Conservation (phyloP, 2,113 vertebrate species). For the Tapirus terrestris region DNA sequence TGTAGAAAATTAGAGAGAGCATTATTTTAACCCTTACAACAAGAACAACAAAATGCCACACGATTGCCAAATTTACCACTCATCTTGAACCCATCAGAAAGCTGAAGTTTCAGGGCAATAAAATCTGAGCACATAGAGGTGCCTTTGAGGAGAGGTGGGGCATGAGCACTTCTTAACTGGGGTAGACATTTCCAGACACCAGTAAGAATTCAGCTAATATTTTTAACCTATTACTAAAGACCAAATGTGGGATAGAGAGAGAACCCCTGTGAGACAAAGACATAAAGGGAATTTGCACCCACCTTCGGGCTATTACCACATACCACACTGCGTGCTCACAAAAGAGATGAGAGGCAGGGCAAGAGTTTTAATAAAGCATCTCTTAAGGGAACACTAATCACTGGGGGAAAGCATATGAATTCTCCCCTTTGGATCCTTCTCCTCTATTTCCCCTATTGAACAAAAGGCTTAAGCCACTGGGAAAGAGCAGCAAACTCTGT, state of each 20-base stretch:
- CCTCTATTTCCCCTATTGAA: background rate
- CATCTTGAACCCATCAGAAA: background rate
- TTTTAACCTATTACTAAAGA: background rate
- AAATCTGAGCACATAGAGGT: background rate
- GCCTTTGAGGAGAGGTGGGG: background rate
- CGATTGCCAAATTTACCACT: background rate
- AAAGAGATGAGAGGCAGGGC: background rate
- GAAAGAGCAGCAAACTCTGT: too few relatives aligned
- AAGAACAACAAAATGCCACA: background rate
- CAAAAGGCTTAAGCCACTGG: background rate
- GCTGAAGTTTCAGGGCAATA: background rate
- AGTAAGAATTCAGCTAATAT: background rate
- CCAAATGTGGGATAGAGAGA: background rate
- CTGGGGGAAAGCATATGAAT: background rate
- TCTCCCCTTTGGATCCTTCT: background rate
- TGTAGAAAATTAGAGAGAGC: background rate
- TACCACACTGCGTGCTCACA: background rate
- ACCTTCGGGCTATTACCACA: background rate
- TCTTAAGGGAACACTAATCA: background rate
- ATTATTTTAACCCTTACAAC: background rate
- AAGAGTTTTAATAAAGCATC: background rate
- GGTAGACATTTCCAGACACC: background rate
- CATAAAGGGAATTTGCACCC: background rate
- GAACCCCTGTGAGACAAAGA: background rate
- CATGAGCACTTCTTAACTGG: background rate